These are phyloP conservation scores for Rafetus swinhoei DNA, from an alignment of 2,113 vertebrate species.

Conservation along the genomic window DNA sequence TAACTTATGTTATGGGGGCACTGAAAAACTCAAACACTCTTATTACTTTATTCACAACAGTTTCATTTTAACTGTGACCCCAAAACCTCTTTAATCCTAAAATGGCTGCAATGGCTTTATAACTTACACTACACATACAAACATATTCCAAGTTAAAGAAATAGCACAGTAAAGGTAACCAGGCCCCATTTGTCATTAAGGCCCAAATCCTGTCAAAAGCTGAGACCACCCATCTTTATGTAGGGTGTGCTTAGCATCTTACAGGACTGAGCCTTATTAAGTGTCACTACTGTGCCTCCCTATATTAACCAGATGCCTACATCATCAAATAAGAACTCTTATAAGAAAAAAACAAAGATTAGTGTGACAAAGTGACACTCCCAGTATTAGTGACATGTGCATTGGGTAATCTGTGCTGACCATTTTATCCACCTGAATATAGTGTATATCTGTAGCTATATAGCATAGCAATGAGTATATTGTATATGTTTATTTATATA, in stretches of 20 bases:
- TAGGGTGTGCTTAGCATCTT: background rate
- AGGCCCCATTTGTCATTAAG: background rate
- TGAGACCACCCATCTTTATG: accelerated
- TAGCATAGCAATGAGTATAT: background rate
- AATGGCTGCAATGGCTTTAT: background rate
- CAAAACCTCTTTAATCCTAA: background rate
- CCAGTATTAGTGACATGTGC: background rate
- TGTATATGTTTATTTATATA: background rate
- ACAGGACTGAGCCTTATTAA: background rate
- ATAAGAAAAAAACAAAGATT: background rate
- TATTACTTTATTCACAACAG: background rate
- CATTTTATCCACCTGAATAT: background rate
- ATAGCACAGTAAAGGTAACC: background rate
- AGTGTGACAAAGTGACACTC: background rate
- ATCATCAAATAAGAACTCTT: background rate
- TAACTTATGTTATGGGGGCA: background rate
- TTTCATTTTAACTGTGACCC: background rate
- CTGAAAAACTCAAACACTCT: background rate
- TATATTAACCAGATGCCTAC: background rate
- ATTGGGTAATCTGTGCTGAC: background rate
- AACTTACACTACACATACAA: background rate
- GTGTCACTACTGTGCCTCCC: background rate
- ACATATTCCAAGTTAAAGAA: background rate
- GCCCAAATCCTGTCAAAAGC: background rate
- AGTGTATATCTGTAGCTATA: background rate